These are phyloP conservation scores for Lycocerus yunnanus DNA, from an alignment of 2,888 invertebrate genomes.

Conservation along the genomic window DNA sequence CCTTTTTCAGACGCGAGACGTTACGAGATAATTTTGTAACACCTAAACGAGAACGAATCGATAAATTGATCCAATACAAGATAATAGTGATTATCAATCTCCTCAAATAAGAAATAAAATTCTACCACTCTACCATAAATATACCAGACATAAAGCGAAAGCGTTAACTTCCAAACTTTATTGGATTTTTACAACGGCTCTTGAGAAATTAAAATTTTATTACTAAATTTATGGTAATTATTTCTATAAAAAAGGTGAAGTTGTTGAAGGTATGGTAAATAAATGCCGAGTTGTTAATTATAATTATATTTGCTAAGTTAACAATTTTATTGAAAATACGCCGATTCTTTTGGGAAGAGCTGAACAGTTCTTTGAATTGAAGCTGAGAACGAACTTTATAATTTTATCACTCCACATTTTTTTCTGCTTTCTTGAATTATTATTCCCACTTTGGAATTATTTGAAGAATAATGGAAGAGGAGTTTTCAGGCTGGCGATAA, in stretches of 20 bases:
- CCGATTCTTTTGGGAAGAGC: background rate
- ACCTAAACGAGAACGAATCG: background rate
- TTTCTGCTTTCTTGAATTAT: too few species aligned
- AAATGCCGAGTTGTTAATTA: background rate
- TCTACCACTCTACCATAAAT: slow-evolving; percentile 3
- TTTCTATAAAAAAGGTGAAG: background rate
- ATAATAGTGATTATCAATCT: slow-evolving; percentile 1
- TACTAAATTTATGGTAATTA: background rate
- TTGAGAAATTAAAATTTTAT: background rate
- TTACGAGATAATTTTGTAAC: slow-evolving; percentile 17
- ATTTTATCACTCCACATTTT: too few species aligned
- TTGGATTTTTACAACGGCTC: background rate
- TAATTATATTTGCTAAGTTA: background rate
- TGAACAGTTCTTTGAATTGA: background rate
- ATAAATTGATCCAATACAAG: background rate
- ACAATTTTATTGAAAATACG: background rate
- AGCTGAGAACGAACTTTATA: too few species aligned
- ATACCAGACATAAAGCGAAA: background rate
- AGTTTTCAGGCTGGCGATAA: too few species aligned
- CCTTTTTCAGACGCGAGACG: slow-evolving; percentile 10
- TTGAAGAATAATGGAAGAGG: too few species aligned
- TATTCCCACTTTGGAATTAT: too few species aligned
- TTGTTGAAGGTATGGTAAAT: background rate
- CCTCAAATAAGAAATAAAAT: slow-evolving; percentile 2
- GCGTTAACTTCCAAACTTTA: background rate